These are phyloP conservation scores for Myotis planiceps DNA, from an alignment of 2,797 vertebrate genomes.

Conservation along the genomic window DNA sequence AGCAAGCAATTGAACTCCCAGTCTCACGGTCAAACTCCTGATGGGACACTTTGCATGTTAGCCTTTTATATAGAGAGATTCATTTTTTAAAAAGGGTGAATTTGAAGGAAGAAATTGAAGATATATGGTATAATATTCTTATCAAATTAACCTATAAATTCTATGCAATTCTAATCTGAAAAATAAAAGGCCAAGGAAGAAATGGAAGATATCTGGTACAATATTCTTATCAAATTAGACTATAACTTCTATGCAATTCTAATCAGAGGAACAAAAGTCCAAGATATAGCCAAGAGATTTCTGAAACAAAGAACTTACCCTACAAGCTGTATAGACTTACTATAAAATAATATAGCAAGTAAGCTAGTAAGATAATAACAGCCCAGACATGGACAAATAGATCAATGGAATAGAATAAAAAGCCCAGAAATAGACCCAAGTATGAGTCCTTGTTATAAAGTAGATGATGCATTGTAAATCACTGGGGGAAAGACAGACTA, in stretches of 20 bases:
- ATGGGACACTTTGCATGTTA: too few species aligned
- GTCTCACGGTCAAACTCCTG: too few species aligned
- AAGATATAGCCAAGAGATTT: background rate
- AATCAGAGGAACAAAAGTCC: background rate
- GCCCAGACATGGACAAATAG: background rate
- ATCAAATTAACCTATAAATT: slow-evolving; percentile 2
- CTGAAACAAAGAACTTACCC: background rate
- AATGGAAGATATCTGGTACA: background rate
- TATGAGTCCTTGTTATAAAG: background rate
- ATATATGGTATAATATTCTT: background rate
- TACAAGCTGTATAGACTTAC: background rate
- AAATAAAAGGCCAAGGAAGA: background rate
- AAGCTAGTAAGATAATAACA: background rate
- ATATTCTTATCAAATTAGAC: background rate
- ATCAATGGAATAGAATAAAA: background rate
- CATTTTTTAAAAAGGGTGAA: background rate
- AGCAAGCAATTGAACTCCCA: too few species aligned
- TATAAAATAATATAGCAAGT: background rate
- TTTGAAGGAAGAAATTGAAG: background rate
- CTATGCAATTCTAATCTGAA: background rate
- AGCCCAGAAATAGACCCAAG: background rate
- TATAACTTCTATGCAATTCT: background rate
- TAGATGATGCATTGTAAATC: background rate
- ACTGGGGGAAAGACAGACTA: background rate
- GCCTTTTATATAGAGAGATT: background rate